Percentiles rank a stretch among this genome's conserved stretches.
Evolutionary conservation across 2,888 invertebrate genomes (phyloP).

Genomic region (Dynastes grantii): DNA sequence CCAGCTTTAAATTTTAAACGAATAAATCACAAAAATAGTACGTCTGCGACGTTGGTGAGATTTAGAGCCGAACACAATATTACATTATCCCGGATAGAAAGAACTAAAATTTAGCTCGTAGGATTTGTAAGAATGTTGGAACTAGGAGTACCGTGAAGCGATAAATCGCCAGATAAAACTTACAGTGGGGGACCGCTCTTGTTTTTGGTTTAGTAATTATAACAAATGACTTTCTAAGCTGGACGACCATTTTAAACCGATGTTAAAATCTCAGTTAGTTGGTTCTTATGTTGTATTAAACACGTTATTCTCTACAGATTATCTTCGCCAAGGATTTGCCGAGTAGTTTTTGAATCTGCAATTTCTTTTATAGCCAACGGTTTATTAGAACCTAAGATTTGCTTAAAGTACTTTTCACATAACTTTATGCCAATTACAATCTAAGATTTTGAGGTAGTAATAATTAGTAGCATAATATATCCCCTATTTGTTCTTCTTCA

Average conservation of each 20-base stretch:
- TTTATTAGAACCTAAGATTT: neutral
- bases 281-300: slow-evolving; percentile 35
- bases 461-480: too few species aligned
- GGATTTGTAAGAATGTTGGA: slow-evolving; percentile 67
- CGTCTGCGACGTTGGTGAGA: slow-evolving; percentile 57
- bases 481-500: too few species aligned
- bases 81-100: slow-evolving; percentile 67
- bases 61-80: slow-evolving; percentile 66
- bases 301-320: slow-evolving; percentile 3
- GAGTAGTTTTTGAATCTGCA: neutral
- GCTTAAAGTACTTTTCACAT: too few species aligned
- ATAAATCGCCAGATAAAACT: slow-evolving; percentile 69
- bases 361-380: neutral
- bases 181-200: slow-evolving; percentile 65
- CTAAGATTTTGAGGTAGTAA: too few species aligned
- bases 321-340: slow-evolving; percentile 2
- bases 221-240: slow-evolving; percentile 65
- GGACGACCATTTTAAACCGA: slow-evolving; percentile 31
- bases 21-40: slow-evolving; percentile 47
- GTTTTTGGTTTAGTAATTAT: slow-evolving; percentile 69
- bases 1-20: slow-evolving; percentile 15
- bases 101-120: slow-evolving; percentile 65
- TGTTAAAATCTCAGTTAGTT: slow-evolving; percentile 35
- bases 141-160: slow-evolving; percentile 65
- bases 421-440: too few species aligned